These are phyloP conservation scores for Perizoma flavofasciatum DNA, from an alignment of 2,888 invertebrate species.

Conservation along the genomic window DNA sequence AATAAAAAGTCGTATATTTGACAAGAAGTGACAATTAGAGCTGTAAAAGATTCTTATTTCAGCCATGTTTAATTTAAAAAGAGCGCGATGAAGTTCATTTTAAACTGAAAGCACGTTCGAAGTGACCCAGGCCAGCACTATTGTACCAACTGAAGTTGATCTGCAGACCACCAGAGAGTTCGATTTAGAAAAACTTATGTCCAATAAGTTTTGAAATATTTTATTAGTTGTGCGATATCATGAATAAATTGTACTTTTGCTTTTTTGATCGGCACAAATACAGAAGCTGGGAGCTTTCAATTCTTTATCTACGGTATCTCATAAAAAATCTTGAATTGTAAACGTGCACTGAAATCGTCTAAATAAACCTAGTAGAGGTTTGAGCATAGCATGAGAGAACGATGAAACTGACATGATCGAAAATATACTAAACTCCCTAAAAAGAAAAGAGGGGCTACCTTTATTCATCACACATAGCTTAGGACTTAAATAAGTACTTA, in stretches of 20 bases:
- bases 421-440: too few relatives aligned
- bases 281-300: conserved; percentile 11
- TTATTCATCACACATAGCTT: too few relatives aligned
- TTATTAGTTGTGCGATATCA: conserved; percentile 32
- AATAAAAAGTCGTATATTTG: too few relatives aligned
- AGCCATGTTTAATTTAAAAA: not conserved
- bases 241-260: conserved; percentile 33
- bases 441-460: too few relatives aligned
- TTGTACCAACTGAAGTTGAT: conserved; percentile 37
- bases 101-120: not conserved
- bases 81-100: not conserved
- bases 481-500: too few relatives aligned
- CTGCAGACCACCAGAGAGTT: conserved; percentile 46
- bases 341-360: conserved; percentile 2
- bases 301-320: conserved; percentile 4
- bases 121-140: conserved; percentile 10
- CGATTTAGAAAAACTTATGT: conserved; percentile 33
- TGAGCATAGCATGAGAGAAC: too few relatives aligned
- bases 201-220: conserved; percentile 33
- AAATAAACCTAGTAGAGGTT: too few relatives aligned
- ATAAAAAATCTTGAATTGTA: conserved; percentile 9
- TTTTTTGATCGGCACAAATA: conserved; percentile 27
- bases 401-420: too few relatives aligned
- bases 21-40: too few relatives aligned
- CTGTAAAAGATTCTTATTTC: not conserved